Percentiles rank a stretch among this genome's conserved stretches.
phyloP scores from a whole-genome alignment of 53 echinoderm and acorn worm genomes.

The Apostichopus leukothele region DNA sequence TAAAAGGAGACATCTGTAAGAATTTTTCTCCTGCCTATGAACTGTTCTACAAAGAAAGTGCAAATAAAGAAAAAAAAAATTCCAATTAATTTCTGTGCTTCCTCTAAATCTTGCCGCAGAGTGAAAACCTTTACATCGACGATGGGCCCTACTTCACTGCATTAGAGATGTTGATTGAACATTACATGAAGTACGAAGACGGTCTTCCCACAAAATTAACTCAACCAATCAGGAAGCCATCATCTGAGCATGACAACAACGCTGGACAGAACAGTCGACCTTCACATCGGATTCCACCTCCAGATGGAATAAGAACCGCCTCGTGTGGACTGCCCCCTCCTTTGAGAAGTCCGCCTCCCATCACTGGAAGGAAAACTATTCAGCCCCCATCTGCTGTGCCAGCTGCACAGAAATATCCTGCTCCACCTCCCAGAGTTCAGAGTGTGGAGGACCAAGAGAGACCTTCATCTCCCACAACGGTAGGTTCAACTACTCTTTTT shows the following conservation, averaged over 20 bases:
- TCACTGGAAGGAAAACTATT: not conserved
- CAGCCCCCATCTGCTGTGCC: conserved; percentile 32
- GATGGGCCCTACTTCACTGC: conserved; percentile 92
- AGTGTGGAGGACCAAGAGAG: conserved; percentile 38
- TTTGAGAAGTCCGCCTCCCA: conserved; percentile 36
- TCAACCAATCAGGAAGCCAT: conserved; percentile 54
- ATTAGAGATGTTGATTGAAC: conserved; percentile 80
- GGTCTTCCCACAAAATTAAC: conserved; percentile 85
- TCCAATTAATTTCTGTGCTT: not conserved
- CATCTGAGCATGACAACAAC: not conserved
- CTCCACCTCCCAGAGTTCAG: conserved; percentile 44
- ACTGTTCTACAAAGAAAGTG: too few relatives aligned
- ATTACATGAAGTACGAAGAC: conserved; percentile 90
- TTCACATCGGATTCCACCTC: not conserved
- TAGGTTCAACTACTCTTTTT: not conserved
- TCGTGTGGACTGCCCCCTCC: not conserved
- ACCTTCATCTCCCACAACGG: conserved; percentile 46
- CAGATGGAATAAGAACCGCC: not conserved
- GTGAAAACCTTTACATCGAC: conserved; percentile 78
- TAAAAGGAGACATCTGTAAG: too few relatives aligned
- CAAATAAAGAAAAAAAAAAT: too few relatives aligned
- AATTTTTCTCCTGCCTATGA: too few relatives aligned
- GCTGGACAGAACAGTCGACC: not conserved
- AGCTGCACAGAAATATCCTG: conserved; percentile 56
- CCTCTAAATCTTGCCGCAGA: conserved; percentile 32